Evolutionary conservation across 2,888 invertebrate genomes (phyloP).

Genomic region (Merodon equestris): DNA sequence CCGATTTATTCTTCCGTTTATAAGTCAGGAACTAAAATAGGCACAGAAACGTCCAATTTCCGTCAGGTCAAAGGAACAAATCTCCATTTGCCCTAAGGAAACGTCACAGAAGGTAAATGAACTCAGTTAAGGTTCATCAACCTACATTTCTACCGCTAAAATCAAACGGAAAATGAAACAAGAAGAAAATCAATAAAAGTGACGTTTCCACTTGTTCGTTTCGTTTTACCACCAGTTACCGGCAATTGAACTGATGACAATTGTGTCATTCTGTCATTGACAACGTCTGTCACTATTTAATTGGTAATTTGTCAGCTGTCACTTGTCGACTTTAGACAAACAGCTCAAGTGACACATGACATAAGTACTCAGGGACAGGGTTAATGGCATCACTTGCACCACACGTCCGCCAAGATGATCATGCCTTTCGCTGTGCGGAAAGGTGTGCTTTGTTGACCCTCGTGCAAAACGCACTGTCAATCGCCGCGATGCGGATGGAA

Average conservation of each 20-base stretch:
- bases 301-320: conserved; percentile 68
- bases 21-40: conserved; percentile 15
- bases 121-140: conserved; percentile 26
- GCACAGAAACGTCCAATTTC: conserved; percentile 44
- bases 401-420: neutral
- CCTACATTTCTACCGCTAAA: neutral
- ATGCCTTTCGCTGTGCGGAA: conserved; percentile 19
- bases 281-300: conserved; percentile 46
- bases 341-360: conserved; percentile 59
- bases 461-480: conserved; percentile 9
- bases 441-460: conserved; percentile 63
- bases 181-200: neutral
- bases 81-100: neutral
- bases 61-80: conserved; percentile 48
- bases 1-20: conserved; percentile 62
- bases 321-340: conserved; percentile 38
- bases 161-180: too few relatives aligned
- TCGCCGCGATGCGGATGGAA: conserved; percentile 35
- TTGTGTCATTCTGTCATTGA: conserved; percentile 50
- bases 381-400: conserved; percentile 52
- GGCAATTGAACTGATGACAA: conserved; percentile 22
- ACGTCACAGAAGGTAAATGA: conserved; percentile 47
- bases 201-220: neutral
- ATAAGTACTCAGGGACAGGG: conserved; percentile 46
- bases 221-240: conserved; percentile 10